A percentile compares a stretch with the other conserved stretches of the same genome.
Evolutionary conservation across 2,113 vertebrate species (phyloP).

Genomic region (Ptilorrhoa leucosticta): DNA sequence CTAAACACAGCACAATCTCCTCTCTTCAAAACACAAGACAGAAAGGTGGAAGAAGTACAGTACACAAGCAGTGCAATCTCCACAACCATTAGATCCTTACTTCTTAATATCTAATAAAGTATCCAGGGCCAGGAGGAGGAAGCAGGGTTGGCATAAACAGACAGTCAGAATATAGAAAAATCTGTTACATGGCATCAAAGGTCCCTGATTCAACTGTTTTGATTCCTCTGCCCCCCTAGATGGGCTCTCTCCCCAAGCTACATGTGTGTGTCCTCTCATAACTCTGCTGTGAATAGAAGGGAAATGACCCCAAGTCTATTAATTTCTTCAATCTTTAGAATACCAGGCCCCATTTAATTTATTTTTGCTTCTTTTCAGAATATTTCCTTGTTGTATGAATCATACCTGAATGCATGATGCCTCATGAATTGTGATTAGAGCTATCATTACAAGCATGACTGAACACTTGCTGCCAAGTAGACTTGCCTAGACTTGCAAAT

Average conservation of each 20-base stretch:
- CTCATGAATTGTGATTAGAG: conserved; percentile 19
- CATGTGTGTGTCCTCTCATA: not conserved
- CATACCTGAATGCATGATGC: not conserved
- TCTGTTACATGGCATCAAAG: not conserved
- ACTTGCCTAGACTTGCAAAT: conserved; percentile 7
- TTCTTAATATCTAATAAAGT: not conserved
- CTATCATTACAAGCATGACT: conserved; percentile 31
- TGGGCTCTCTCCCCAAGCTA: not conserved
- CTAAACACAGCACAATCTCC: not conserved
- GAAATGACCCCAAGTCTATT: not conserved
- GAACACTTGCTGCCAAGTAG: not conserved
- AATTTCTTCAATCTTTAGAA: not conserved
- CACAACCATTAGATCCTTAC: not conserved
- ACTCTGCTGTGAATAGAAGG: not conserved
- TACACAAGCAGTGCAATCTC: not conserved
- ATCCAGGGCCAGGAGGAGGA: not conserved
- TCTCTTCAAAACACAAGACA: not conserved
- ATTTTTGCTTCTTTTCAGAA: not conserved
- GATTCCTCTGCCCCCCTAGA: not conserved
- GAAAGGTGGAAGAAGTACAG: not conserved
- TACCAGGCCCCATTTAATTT: not conserved
- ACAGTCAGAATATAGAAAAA: not conserved
- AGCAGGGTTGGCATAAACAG: not conserved
- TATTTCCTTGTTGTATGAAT: not conserved
- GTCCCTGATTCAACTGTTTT: not conserved